A percentile compares a stretch with the other conserved stretches of the same genome.
phyloP scores from a whole-genome alignment of 1,140 invertebrate species.

The Tribolium madens region DNA sequence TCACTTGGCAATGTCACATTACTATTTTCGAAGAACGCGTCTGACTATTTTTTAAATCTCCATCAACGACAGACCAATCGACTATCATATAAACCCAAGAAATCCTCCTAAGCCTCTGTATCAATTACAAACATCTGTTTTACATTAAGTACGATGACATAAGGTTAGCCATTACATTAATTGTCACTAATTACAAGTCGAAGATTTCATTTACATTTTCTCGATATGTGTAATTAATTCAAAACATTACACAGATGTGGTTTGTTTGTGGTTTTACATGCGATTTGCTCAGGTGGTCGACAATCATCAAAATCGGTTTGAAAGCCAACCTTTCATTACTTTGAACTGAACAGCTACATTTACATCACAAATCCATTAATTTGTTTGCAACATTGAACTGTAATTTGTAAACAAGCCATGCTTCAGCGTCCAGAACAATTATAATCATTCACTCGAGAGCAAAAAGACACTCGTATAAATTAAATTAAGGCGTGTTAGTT shows the following conservation, averaged over 20 bases:
- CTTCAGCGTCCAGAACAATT: neutral
- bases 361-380: neutral
- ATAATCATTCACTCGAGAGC: neutral
- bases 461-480: neutral
- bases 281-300: constrained; percentile 14
- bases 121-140: constrained; percentile 37
- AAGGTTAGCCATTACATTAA: constrained; percentile 30
- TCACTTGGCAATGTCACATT: constrained; percentile 1
- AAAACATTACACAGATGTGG: constrained; percentile 13
- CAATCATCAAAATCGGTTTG: neutral
- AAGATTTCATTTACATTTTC: constrained; percentile 29
- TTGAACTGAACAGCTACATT: neutral
- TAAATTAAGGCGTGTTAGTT: neutral
- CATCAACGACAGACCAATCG: neutral
- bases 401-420: constrained; percentile 12
- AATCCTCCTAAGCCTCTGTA: constrained; percentile 2
- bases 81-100: constrained; percentile 6
- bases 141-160: constrained; percentile 22
- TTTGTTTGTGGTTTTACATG: constrained; percentile 18
- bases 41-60: neutral
- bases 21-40: neutral
- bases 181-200: constrained; percentile 26
- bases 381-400: neutral
- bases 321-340: neutral
- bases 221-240: constrained; percentile 16